A percentile compares a stretch with the other conserved stretches of the same genome.
Conservation (phyloP, 2,888 invertebrate species). For the Malthinus seriepunctatus region DNA sequence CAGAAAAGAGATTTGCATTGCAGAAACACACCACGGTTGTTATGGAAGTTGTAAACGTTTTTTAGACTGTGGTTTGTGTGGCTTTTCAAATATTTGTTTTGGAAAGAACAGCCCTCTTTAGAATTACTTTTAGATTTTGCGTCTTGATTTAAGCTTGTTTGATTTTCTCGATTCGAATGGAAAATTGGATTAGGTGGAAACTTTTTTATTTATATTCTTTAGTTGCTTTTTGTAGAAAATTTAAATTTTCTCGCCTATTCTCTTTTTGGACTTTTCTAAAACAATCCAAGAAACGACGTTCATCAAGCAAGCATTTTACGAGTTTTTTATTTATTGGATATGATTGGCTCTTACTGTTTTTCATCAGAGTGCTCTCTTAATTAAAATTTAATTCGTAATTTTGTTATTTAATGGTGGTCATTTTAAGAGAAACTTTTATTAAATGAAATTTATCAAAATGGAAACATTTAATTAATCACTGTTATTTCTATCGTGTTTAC, state of each 20-base stretch:
- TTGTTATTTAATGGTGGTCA: no score
- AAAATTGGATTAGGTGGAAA: conserved; percentile 2
- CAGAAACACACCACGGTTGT: conserved; percentile 24
- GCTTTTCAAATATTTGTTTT: conserved; percentile 26
- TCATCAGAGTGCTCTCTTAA: no score
- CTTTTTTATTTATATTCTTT: neutral
- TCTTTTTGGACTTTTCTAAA: neutral
- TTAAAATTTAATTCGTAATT: no score
- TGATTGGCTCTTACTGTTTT: no score
- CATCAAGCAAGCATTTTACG: no score
- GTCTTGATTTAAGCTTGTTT: conserved; percentile 6
- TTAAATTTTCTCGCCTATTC: neutral
- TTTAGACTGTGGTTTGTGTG: conserved; percentile 24
- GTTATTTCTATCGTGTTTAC: conserved; percentile 2
- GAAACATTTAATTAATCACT: conserved; percentile 10
- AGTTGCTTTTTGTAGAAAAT: neutral
- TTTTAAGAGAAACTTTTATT: no score
- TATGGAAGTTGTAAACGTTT: conserved; percentile 29
- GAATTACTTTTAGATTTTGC: conserved; percentile 14
- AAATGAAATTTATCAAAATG: no score
- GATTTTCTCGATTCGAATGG: conserved; percentile 4
- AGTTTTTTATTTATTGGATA: no score
- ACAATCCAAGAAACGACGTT: no score
- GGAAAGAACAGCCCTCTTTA: conserved; percentile 14
- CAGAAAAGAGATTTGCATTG: conserved; percentile 28